phyloP scores from a whole-genome alignment of 2,797 vertebrate genomes.

The Cossypha niveicapilla region DNA sequence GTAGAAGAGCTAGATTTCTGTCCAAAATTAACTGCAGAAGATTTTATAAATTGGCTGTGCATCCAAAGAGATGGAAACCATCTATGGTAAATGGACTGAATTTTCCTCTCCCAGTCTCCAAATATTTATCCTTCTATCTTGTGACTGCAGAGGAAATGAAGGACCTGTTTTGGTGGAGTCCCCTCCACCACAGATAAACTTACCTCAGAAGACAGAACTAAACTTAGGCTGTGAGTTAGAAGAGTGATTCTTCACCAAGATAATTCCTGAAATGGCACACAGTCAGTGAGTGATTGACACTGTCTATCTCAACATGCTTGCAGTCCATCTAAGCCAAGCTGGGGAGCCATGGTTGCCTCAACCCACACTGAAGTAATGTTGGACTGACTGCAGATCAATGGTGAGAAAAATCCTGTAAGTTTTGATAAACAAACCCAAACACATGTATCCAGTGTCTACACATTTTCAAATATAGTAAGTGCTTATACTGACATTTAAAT shows the following conservation, averaged over 20 bases:
- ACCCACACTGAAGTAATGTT: neutral
- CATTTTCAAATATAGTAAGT: neutral
- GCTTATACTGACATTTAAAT: conserved; percentile 6
- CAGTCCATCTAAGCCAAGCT: neutral
- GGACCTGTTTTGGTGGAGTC: neutral
- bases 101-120: neutral
- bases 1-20: neutral
- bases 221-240: neutral
- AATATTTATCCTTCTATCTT: neutral
- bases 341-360: neutral
- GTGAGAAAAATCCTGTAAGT: neutral
- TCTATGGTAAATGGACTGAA: neutral
- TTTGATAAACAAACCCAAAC: neutral
- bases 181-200: neutral
- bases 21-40: neutral
- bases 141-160: neutral
- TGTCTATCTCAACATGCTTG: neutral
- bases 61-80: neutral
- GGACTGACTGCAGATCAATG: neutral
- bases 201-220: neutral
- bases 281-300: neutral
- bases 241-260: neutral
- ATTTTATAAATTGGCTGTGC: neutral
- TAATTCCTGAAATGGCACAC: neutral
- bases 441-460: neutral